phyloP scores from a whole-genome alignment of 1,140 invertebrate species.

The Semibalanus balanoides region DNA sequence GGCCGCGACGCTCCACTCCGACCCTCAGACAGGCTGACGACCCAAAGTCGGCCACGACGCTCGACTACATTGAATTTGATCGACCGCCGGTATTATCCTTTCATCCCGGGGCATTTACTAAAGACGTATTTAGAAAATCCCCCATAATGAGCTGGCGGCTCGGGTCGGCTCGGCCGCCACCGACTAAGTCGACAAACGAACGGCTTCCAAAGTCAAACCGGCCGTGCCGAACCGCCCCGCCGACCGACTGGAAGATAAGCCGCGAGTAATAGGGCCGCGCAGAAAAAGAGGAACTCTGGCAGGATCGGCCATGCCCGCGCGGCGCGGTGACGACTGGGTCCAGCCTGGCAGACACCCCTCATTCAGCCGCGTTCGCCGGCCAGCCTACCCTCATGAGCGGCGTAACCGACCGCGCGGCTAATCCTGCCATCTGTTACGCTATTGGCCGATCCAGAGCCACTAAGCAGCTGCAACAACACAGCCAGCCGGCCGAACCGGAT shows the following conservation, averaged over 20 bases:
- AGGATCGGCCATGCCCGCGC: neutral
- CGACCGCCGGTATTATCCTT: neutral
- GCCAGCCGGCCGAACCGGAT: neutral
- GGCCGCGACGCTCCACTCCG: no score
- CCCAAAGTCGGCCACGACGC: no score
- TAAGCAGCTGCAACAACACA: neutral
- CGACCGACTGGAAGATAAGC: neutral
- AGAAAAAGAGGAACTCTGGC: neutral
- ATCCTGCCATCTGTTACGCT: neutral
- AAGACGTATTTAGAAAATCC: conserved; percentile 2
- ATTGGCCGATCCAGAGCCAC: neutral
- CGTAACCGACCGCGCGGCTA: neutral
- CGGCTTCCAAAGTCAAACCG: neutral
- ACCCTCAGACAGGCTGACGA: no score
- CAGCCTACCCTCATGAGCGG: neutral
- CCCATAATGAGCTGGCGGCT: neutral
- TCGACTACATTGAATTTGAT: neutral
- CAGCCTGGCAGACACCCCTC: neutral
- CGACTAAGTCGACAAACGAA: neutral
- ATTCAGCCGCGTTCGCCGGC: neutral
- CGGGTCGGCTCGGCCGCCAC: no score
- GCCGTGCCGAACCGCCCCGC: neutral
- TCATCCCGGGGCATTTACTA: neutral
- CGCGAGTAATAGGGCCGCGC: neutral
- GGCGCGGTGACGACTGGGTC: neutral